Conservation (phyloP, 2,888 invertebrate species). For the Erpobdella octoculata region DNA sequence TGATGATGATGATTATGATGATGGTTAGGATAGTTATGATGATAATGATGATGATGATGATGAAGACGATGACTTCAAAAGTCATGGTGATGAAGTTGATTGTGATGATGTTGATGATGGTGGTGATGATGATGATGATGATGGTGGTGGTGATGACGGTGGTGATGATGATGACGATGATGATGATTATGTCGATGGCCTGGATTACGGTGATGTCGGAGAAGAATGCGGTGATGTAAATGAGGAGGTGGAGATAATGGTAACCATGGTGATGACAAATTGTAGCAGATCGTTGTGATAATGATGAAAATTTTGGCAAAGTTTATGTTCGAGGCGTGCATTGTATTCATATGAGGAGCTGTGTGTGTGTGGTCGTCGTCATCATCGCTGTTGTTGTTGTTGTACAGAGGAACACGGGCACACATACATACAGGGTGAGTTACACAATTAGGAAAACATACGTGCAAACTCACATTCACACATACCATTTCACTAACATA, state of each 20-base stretch:
- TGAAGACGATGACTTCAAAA: neutral
- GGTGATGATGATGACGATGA: slow-evolving; percentile 26
- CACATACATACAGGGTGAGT: too few relatives aligned
- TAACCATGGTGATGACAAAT: neutral
- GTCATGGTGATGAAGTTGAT: neutral
- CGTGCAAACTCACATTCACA: too few relatives aligned
- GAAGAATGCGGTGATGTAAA: slow-evolving; percentile 26
- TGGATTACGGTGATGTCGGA: slow-evolving; percentile 28
- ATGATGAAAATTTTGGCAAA: too few relatives aligned
- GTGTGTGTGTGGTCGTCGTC: too few relatives aligned
- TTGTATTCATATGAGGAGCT: too few relatives aligned
- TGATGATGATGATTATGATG: neutral
- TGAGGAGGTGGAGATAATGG: slow-evolving; percentile 3
- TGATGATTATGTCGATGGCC: slow-evolving; percentile 28
- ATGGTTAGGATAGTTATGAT: neutral
- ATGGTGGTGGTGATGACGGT: slow-evolving; percentile 26
- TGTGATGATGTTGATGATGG: slow-evolving; percentile 17
- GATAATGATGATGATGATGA: neutral
- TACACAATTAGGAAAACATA: too few relatives aligned
- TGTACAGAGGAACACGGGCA: too few relatives aligned
- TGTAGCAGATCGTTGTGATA: neutral
- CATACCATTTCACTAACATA: too few relatives aligned
- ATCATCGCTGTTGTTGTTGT: too few relatives aligned
- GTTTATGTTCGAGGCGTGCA: too few relatives aligned
- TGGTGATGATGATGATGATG: slow-evolving; percentile 31